Conservation (phyloP, 2,888 invertebrate species). For the Polietes domitor region DNA sequence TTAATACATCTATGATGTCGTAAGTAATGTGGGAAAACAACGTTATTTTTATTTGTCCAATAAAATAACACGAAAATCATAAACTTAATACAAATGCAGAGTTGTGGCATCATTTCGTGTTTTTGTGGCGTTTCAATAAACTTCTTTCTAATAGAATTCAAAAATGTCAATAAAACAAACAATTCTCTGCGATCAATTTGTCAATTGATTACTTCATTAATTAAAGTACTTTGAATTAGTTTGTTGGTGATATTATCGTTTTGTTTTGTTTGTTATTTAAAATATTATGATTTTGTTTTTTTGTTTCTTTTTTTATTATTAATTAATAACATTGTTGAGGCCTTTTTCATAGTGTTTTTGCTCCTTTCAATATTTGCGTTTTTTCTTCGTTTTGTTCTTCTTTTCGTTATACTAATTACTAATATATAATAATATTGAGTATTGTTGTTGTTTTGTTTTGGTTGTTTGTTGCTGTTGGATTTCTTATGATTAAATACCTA, state of each 20-base stretch:
- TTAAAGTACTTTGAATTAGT: background rate
- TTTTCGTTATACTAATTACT: constrained; percentile 25
- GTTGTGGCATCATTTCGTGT: constrained; percentile 19
- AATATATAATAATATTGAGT: constrained; percentile 44
- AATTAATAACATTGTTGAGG: constrained; percentile 63
- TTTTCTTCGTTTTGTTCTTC: constrained; percentile 20
- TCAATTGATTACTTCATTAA: constrained; percentile 2
- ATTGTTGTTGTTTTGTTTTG: constrained; percentile 45
- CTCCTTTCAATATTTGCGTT: constrained; percentile 5
- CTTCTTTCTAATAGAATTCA: constrained; percentile 54
- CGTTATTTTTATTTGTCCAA: background rate
- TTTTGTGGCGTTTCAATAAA: constrained; percentile 47
- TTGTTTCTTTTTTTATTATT: background rate
- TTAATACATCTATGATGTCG: background rate
- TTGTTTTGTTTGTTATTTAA: background rate
- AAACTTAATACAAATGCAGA: background rate
- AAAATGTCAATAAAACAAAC: constrained; percentile 57
- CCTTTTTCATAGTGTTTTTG: constrained; percentile 41
- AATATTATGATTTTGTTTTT: background rate
- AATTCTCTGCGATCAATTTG: constrained; percentile 20
- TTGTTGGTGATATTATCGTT: background rate
- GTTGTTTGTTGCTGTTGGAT: constrained; percentile 42
- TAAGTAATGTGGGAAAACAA: background rate
- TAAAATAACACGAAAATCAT: background rate
- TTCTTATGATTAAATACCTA: constrained; percentile 39